Evolutionary conservation across 2,888 invertebrate species (phyloP), one percentile per base, ranked within the genome.

Genomic region (Escarpia spicata): DNA sequence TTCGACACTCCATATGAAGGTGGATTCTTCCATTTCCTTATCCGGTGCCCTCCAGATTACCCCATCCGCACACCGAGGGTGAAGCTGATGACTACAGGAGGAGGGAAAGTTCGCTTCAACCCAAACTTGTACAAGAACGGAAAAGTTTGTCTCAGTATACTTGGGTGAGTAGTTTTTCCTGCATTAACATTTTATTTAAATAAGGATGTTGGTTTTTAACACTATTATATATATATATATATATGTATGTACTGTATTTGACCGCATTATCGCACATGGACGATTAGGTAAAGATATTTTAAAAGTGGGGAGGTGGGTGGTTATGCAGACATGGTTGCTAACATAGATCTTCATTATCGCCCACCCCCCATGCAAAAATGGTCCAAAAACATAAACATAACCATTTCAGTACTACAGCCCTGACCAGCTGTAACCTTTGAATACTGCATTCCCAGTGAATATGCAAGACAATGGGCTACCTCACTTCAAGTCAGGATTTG

Each of bases 1-100:
- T 97, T 97, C 95, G 97, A 97, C 94, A 97, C 97, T 8, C 97
- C 97, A 2, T 97, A 97, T 94, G 97, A 97, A 95, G 97, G 97
- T 91, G 97, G 97, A 4, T 96, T 97, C 92, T 97, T 97, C 95
- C 97, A 96, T 93, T 96, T 96, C 94, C 93, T 96, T n/a, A 96
- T 97, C 2, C 96, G 97, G 37, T 97, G 97, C 94, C 97, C 97
- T 3, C 96, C 97, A 31, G 96, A 96, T 94, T 96, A 96, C 94
- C 97, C 97, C 0, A 97, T 97, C 93, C 95, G 97, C 93, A 97
- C 97, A 9, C 97, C 97, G 0, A 96, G 97, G 94, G 97, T 97
- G 4, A 97, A 97, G 93, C 96, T 97, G 91, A 96, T 97, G 96
- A 97, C 97, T 0, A 97, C 97, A 4, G 97, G 97, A 89, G 97